Evolutionary conservation across 2,797 vertebrate genomes (phyloP), one percentile per base, ranked within the genome.

Genomic region (Bradypus variegatus): DNA sequence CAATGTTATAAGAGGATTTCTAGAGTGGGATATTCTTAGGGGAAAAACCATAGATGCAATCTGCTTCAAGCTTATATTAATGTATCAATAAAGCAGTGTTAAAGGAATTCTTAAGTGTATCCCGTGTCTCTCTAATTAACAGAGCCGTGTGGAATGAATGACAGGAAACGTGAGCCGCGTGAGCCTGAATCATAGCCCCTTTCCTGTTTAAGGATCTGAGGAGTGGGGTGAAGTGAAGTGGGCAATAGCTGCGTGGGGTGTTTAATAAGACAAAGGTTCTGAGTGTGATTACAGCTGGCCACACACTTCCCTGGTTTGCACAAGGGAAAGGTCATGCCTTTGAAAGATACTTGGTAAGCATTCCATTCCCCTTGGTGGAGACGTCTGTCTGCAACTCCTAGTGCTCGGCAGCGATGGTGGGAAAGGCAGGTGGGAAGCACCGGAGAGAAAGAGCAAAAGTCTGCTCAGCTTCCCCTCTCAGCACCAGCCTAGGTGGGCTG

Each of bases 181-280:
- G 19, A 15, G 41, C 77, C 21, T 0, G 1, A 72, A 8, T 10
- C 18, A 13, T 10, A 62, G 7, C 29, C 18, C 11, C n/a, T 50
- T 36, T 73, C 18, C 0, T 25, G 27, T 45, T n/a, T 4, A 14
- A 81, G 38, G 50, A 55, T 29, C n/a, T 38, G 41, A 2, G n/a
- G 33, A 45, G 3, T 0, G 15, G 18, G 72, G 6, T 16, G 27
- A 36, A 27, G 11, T 2, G 3, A 36, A 41, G 7, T 1, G 0
- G 11, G 4, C 0, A 0, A 14, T 2, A 25, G 27, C 9, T 23
- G 16, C 31, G 38, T n/a, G 41, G 12, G 29, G 5, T 18, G 3
- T 58, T 60, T 48, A 45, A 8, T 73, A 27, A 65, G 36, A 67
- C 3, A 14, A 25, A 27, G 16, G 23, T 31, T 75, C 81, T 62